phyloP scores from a whole-genome alignment of 2,113 vertebrate genomes.

The Edolisoma coerulescens region DNA sequence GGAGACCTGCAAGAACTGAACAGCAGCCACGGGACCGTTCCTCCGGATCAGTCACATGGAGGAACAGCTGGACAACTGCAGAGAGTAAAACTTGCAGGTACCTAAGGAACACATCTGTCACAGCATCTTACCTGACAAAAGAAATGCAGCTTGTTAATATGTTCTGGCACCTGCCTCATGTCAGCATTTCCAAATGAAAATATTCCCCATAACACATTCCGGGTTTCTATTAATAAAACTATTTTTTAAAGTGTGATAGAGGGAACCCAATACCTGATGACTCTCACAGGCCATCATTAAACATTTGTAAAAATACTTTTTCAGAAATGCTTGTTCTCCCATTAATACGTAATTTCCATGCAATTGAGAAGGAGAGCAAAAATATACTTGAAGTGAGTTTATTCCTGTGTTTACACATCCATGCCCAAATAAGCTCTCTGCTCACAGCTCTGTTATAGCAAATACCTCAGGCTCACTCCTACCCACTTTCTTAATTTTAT shows the following conservation, averaged over 20 bases:
- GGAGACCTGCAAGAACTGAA: neutral
- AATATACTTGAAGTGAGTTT: neutral
- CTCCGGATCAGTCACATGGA: fast-evolving
- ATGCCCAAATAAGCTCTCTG: neutral
- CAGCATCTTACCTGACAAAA: neutral
- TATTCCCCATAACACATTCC: neutral
- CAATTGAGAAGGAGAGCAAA: neutral
- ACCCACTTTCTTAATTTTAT: neutral
- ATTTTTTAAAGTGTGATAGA: neutral
- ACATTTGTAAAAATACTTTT: neutral
- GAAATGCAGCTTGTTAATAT: neutral
- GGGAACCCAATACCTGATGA: neutral
- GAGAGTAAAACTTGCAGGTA: neutral
- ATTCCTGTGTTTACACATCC: neutral
- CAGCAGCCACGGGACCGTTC: neutral
- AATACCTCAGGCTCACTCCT: neutral
- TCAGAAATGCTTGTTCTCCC: neutral
- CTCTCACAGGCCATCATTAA: neutral
- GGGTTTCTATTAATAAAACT: neutral
- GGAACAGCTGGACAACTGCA: neutral
- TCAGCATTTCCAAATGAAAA: neutral
- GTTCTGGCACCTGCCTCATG: neutral
- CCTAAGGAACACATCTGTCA: neutral
- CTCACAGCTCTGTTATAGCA: neutral
- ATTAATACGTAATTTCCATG: neutral